phyloP scores from a whole-genome alignment of 2,113 vertebrate species.

The Phrynocephalus versicolor region DNA sequence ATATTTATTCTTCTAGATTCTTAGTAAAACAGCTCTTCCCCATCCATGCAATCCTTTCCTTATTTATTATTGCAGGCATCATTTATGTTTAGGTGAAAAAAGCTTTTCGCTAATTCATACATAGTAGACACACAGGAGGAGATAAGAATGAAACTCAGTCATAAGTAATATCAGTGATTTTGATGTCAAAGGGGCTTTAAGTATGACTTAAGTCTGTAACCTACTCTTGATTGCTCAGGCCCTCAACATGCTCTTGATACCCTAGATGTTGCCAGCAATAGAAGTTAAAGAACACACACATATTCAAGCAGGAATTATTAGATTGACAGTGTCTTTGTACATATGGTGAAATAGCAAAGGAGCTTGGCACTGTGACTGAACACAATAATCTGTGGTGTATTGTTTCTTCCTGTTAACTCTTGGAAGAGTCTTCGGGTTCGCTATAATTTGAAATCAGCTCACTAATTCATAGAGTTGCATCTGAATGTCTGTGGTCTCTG shows the following conservation, averaged over 20 bases:
- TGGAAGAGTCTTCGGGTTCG: background rate
- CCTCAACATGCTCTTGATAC: background rate
- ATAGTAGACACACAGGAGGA: background rate
- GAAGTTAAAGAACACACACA: background rate
- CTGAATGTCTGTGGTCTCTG: background rate
- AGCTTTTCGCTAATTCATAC: background rate
- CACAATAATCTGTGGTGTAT: background rate
- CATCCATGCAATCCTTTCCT: background rate
- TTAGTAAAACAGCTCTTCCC: too few relatives aligned
- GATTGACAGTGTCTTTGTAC: background rate
- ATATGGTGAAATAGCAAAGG: background rate
- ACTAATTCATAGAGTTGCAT: background rate
- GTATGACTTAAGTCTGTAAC: background rate
- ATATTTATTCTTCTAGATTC: too few relatives aligned
- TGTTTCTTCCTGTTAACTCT: background rate
- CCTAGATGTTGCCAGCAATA: background rate
- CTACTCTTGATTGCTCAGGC: background rate
- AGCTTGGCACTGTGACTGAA: background rate
- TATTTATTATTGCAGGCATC: background rate
- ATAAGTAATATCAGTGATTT: background rate
- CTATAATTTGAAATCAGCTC: background rate
- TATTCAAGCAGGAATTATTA: background rate
- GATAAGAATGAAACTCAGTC: background rate
- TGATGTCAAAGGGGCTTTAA: background rate
- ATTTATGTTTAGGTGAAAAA: background rate